Conservation (phyloP, 2,113 vertebrate genomes). For the Lagopus leucura region DNA sequence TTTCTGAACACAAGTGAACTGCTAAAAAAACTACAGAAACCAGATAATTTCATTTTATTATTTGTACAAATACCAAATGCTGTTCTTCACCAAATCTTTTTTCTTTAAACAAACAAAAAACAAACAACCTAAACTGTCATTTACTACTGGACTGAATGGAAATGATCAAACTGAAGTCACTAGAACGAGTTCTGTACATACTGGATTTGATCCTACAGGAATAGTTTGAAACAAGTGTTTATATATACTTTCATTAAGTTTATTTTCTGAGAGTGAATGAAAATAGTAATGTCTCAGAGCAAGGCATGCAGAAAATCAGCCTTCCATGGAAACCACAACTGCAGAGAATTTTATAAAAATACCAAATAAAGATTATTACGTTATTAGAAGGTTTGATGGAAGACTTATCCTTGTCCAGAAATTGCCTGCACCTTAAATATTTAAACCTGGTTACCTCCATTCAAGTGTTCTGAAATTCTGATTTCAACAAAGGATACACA, state of each 20-base stretch:
- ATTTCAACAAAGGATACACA: background rate
- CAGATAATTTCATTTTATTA: background rate
- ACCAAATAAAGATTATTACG: background rate
- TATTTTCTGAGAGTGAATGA: conserved; percentile 52
- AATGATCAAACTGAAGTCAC: conserved; percentile 30
- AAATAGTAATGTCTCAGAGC: conserved; percentile 50
- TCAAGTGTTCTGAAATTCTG: background rate
- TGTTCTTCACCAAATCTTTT: background rate
- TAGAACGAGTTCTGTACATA: conserved; percentile 17
- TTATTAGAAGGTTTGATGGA: background rate
- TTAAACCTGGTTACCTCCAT: background rate
- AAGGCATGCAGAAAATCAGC: conserved; percentile 25
- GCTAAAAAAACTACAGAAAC: background rate
- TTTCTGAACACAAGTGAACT: background rate
- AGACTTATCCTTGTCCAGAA: background rate
- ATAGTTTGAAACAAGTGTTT: conserved; percentile 46
- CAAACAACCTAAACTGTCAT: background rate
- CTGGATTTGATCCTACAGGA: conserved; percentile 5
- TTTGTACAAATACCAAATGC: background rate
- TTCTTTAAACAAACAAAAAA: background rate
- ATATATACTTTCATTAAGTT: conserved; percentile 32
- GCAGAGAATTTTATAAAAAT: conserved; percentile 20
- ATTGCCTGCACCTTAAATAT: background rate
- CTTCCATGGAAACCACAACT: conserved; percentile 20
- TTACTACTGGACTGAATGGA: conserved; percentile 14